These are phyloP conservation scores for Andrena flavipes DNA, from an alignment of 2,888 invertebrate species.

Conservation along the genomic window DNA sequence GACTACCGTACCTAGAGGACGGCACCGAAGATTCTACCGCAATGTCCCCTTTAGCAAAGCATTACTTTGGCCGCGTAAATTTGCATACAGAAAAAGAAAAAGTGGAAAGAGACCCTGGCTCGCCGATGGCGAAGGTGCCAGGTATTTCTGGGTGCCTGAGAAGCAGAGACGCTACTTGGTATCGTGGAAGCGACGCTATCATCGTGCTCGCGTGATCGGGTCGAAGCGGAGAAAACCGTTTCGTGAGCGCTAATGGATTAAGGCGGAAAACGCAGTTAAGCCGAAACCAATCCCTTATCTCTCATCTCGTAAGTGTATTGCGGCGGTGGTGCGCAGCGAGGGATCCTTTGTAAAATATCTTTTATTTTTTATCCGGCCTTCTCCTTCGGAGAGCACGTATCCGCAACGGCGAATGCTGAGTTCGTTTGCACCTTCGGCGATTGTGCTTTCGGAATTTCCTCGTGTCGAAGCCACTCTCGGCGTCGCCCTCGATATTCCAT, in stretches of 20 bases:
- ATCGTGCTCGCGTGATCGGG: constrained; percentile 69
- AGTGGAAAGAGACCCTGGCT: background rate
- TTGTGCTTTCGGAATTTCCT: constrained; percentile 7
- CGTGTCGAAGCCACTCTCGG: background rate
- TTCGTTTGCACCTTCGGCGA: background rate
- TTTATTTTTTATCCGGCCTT: constrained; percentile 24
- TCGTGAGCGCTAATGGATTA: constrained; percentile 76
- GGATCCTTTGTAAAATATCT: constrained; percentile 62
- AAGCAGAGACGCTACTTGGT: constrained; percentile 34
- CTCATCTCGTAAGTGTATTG: constrained; percentile 73
- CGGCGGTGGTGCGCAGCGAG: constrained; percentile 32
- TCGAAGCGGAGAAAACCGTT: constrained; percentile 67
- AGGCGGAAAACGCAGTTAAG: constrained; percentile 74
- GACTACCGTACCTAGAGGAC: no score
- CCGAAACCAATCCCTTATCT: constrained; percentile 76
- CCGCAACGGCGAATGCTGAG: background rate
- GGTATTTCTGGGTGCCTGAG: constrained; percentile 47
- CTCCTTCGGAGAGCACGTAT: constrained; percentile 1
- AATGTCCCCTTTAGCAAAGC: background rate
- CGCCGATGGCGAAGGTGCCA: constrained; percentile 25
- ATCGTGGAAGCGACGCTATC: constrained; percentile 39
- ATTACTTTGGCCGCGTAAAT: background rate
- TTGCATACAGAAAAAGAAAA: background rate
- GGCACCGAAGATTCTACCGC: background rate
- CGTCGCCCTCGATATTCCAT: background rate